Conservation (phyloP, 2,113 vertebrate genomes). For the Malurus cyaneus region DNA sequence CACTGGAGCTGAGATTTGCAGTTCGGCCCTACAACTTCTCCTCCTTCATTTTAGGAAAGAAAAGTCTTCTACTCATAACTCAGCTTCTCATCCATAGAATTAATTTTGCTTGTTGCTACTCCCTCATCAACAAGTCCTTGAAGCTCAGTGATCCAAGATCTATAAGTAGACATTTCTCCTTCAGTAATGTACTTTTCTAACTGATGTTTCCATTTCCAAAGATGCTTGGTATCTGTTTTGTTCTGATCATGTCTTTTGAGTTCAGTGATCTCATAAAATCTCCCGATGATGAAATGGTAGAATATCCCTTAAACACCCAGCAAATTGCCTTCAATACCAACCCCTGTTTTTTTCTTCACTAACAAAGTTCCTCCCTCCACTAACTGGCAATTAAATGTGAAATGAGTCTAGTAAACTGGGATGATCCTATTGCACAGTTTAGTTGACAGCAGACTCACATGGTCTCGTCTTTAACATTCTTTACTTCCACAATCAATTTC, state of each 20-base stretch:
- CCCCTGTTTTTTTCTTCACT: neutral
- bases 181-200: neutral
- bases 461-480: neutral
- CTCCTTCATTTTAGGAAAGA: neutral
- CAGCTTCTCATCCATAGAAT: rapidly evolving
- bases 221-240: neutral
- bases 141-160: neutral
- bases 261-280: neutral
- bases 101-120: neutral
- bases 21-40: neutral
- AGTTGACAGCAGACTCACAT: neutral
- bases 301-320: neutral
- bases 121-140: neutral
- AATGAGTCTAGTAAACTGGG: neutral
- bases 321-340: neutral
- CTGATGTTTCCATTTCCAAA: neutral
- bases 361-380: neutral
- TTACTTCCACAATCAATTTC: neutral
- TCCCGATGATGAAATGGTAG: neutral
- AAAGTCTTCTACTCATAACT: neutral
- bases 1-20: neutral
- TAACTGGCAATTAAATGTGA: neutral
- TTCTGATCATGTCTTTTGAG: neutral
- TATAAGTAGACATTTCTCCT: neutral
- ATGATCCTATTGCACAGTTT: neutral